Evolutionary conservation across 2,888 invertebrate genomes (phyloP).

Genomic region (Torymus tubicola): DNA sequence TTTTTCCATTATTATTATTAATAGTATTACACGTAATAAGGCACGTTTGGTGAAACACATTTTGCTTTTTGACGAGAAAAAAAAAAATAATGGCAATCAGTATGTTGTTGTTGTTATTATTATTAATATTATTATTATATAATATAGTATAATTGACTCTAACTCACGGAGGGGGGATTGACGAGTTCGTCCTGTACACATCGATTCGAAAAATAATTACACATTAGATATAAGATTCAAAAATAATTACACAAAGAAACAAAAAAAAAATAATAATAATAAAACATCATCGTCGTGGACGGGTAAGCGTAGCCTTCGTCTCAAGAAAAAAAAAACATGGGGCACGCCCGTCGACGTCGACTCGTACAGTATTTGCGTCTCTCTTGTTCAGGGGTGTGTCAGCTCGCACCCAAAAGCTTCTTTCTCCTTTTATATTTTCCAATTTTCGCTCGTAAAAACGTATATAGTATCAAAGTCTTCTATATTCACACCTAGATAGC

Average conservation of each 20-base stretch:
- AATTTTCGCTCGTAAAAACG: too few species aligned
- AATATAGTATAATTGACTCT: conserved; percentile 31
- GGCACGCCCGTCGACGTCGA: conserved; percentile 32
- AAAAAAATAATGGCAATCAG: not conserved
- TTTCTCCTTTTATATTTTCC: not conserved
- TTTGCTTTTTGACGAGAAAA: conserved; percentile 1
- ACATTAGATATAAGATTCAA: conserved; percentile 4
- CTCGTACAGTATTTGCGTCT: conserved; percentile 41
- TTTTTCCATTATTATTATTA: not conserved
- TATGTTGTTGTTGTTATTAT: not conserved
- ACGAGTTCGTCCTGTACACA: conserved; percentile 32
- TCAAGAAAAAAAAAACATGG: not conserved
- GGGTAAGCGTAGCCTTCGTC: not conserved
- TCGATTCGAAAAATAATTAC: conserved; percentile 40
- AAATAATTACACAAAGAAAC: too few species aligned
- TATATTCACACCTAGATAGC: too few species aligned
- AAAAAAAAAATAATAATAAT: conserved; percentile 19
- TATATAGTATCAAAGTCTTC: too few species aligned
- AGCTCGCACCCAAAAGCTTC: too few species aligned
- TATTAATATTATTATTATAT: not conserved
- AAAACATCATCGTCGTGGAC: conserved; percentile 45
- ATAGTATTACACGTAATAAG: conserved; percentile 9
- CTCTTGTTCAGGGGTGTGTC: too few species aligned
- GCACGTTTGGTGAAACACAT: conserved; percentile 41
- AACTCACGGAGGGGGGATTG: too few species aligned